phyloP scores from a whole-genome alignment of 2,888 invertebrate genomes.

The Eristalis pertinax region DNA sequence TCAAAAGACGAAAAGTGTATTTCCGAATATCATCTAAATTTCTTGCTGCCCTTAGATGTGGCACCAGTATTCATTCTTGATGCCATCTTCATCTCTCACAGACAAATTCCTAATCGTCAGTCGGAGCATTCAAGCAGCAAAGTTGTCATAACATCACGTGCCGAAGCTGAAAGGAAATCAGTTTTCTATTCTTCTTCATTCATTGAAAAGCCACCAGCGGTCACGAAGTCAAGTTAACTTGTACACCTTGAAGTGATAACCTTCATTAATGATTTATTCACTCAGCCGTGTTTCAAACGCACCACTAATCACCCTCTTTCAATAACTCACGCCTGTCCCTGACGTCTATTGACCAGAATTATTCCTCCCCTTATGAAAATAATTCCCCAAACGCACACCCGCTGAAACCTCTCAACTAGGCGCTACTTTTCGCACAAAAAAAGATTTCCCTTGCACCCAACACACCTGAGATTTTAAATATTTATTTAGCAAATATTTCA shows the following conservation, averaged over 20 bases:
- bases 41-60: not conserved
- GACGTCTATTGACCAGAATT: not conserved
- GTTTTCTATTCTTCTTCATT: not conserved
- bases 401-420: not conserved
- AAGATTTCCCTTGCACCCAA: not conserved
- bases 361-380: not conserved
- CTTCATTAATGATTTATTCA: constrained; percentile 29
- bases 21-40: too few relatives aligned
- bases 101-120: not conserved
- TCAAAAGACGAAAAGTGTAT: too few relatives aligned
- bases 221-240: not conserved
- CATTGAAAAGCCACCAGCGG: not conserved
- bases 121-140: not conserved
- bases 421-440: not conserved
- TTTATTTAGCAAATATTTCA: not conserved
- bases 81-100: not conserved
- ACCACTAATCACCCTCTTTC: constrained; percentile 42
- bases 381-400: not conserved
- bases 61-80: not conserved
- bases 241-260: not conserved
- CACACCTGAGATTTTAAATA: not conserved
- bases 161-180: not conserved
- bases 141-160: not conserved
- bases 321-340: constrained; percentile 18
- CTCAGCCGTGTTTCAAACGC: constrained; percentile 16